phyloP scores from a whole-genome alignment of 2,113 vertebrate species.

The Tachysurus fulvidraco region DNA sequence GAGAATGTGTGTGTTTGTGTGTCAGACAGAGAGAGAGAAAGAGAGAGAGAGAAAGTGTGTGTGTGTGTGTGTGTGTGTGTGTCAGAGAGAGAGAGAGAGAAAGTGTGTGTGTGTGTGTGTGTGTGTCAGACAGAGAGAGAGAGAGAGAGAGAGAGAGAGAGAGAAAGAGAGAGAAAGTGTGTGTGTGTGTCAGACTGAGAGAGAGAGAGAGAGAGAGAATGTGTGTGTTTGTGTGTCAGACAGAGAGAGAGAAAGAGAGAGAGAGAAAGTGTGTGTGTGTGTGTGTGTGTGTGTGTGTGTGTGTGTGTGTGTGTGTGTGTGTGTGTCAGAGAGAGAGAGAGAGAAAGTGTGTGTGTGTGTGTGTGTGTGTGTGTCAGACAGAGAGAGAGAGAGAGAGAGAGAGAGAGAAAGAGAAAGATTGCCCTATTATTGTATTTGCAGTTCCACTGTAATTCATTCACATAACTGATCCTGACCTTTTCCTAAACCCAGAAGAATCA shows the following conservation, averaged over 20 bases:
- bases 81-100: neutral
- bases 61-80: too few relatives aligned
- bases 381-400: neutral
- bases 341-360: neutral
- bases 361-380: too few relatives aligned
- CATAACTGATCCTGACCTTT: slow-evolving; percentile 4
- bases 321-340: neutral
- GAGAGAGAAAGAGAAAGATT: neutral
- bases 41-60: too few relatives aligned
- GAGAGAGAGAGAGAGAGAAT: neutral
- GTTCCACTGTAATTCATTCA: neutral
- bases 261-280: too few relatives aligned
- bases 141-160: too few relatives aligned
- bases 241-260: neutral
- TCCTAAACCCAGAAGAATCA: neutral
- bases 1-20: neutral
- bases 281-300: too few relatives aligned
- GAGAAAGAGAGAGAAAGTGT: too few relatives aligned
- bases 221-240: too few relatives aligned
- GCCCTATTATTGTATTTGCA: slow-evolving; percentile 5
- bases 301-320: too few relatives aligned
- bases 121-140: too few relatives aligned
- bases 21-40: neutral
- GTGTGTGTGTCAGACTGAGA: too few relatives aligned
- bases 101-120: neutral